A percentile compares a stretch with the other conserved stretches of the same genome.
Evolutionary conservation across 2,113 vertebrate species (phyloP).

Genomic region (Petrocephalus zakoni): DNA sequence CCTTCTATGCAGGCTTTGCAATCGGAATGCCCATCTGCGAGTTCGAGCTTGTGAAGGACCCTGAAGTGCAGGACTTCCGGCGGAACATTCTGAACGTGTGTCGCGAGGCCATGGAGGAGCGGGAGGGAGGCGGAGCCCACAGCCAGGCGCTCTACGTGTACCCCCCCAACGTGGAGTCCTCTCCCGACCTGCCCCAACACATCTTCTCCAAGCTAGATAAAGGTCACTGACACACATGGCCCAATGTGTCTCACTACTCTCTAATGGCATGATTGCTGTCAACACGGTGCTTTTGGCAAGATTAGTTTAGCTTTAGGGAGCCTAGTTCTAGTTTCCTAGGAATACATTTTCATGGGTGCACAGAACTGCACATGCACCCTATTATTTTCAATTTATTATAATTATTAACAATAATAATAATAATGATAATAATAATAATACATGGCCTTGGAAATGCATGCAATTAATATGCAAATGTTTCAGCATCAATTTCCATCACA

Average conservation of each 20-base stretch:
- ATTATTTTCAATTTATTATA: background rate
- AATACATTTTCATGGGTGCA: background rate
- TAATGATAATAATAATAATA: background rate
- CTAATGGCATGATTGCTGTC: background rate
- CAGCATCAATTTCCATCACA: background rate
- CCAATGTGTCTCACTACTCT: background rate
- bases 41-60: constrained; percentile 59
- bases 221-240: constrained; percentile 35
- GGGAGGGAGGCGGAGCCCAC: constrained; percentile 61
- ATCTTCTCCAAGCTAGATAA: constrained; percentile 68
- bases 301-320: background rate
- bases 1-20: constrained; percentile 52
- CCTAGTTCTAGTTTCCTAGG: background rate
- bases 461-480: background rate
- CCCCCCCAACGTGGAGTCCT: constrained; percentile 67
- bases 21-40: constrained; percentile 71
- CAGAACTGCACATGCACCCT: background rate
- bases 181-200: constrained; percentile 61
- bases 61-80: constrained; percentile 56
- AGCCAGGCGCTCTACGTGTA: constrained; percentile 70
- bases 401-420: background rate
- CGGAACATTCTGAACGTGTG: constrained; percentile 59
- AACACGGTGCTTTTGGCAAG: background rate
- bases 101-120: constrained; percentile 67
- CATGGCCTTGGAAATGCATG: background rate